Percentiles rank a stretch among this genome's conserved stretches.
Evolutionary conservation across 2,113 vertebrate genomes (phyloP).

Genomic region (Trinectes maculatus): DNA sequence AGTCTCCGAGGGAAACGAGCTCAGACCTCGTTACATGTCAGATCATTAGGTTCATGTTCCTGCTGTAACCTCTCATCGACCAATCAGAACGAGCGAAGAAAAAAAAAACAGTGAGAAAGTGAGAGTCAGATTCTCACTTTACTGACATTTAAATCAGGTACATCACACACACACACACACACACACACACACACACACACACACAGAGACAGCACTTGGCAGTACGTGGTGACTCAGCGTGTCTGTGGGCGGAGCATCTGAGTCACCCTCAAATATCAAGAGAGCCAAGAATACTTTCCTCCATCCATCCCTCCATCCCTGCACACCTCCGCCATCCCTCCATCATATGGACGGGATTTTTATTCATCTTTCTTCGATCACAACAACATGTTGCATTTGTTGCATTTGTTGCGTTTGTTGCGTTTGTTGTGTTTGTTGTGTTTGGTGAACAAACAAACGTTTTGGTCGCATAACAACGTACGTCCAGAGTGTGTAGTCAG

Average conservation of each 20-base stretch:
- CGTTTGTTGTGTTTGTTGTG: not conserved
- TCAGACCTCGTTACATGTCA: not conserved
- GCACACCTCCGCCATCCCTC: too few relatives aligned
- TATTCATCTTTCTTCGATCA: slow-evolving; percentile 6
- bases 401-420: not conserved
- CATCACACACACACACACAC: slow-evolving; percentile 56
- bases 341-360: slow-evolving; percentile 38
- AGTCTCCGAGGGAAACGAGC: slow-evolving; percentile 12
- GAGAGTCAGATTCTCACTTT: slow-evolving; percentile 72
- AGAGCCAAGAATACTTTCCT: slow-evolving; percentile 68
- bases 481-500: too few relatives aligned
- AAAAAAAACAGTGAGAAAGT: slow-evolving; percentile 50
- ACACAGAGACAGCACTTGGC: slow-evolving; percentile 51
- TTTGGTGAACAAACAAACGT: not conserved
- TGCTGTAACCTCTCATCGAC: slow-evolving; percentile 29
- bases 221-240: slow-evolving; percentile 69
- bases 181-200: slow-evolving; percentile 42
- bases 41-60: slow-evolving; percentile 20
- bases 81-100: slow-evolving; percentile 43
- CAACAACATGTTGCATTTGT: slow-evolving; percentile 6
- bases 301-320: slow-evolving; percentile 53
- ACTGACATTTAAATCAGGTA: slow-evolving; percentile 78
- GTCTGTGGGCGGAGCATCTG: slow-evolving; percentile 77
- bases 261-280: slow-evolving; percentile 71
- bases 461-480: too few relatives aligned